Percentiles rank a stretch among this genome's conserved stretches.
Evolutionary conservation across 2,888 invertebrate genomes (phyloP).

Genomic region (Oscheius sp.): DNA sequence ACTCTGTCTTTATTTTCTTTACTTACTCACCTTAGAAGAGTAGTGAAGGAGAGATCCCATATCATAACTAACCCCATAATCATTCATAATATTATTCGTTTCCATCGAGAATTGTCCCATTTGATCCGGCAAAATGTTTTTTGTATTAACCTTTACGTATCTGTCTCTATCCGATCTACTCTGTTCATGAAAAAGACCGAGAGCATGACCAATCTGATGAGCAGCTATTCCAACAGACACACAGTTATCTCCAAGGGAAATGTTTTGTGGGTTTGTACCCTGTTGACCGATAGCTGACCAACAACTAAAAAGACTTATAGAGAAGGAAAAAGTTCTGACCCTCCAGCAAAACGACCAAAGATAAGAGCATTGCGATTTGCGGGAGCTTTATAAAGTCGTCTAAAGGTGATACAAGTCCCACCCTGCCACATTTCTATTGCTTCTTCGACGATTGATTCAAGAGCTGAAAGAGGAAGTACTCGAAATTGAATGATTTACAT

Average conservation of each 20-base stretch:
- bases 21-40: constrained; percentile 46
- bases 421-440: constrained; percentile 57
- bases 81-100: constrained; percentile 48
- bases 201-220: constrained; percentile 65
- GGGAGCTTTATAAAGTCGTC: constrained; percentile 15
- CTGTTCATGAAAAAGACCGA: constrained; percentile 68
- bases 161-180: constrained; percentile 63
- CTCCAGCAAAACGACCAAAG: constrained; percentile 51
- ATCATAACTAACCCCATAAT: constrained; percentile 63
- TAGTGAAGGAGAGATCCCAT: constrained; percentile 69
- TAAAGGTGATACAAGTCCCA: constrained; percentile 60
- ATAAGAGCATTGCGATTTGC: constrained; percentile 37
- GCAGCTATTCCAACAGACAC: constrained; percentile 60
- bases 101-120: constrained; percentile 55
- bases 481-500: not conserved
- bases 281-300: constrained; percentile 61
- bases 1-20: no score
- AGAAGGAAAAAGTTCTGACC: not conserved
- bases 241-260: constrained; percentile 66
- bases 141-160: constrained; percentile 54
- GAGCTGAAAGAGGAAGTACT: not conserved
- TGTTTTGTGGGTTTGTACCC: constrained; percentile 43
- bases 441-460: constrained; percentile 33
- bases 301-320: constrained; percentile 34
- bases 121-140: constrained; percentile 52